Base-by-base conservation (phyloP, 1,140 invertebrate species). In the Trinorchestia longiramus region DNA sequence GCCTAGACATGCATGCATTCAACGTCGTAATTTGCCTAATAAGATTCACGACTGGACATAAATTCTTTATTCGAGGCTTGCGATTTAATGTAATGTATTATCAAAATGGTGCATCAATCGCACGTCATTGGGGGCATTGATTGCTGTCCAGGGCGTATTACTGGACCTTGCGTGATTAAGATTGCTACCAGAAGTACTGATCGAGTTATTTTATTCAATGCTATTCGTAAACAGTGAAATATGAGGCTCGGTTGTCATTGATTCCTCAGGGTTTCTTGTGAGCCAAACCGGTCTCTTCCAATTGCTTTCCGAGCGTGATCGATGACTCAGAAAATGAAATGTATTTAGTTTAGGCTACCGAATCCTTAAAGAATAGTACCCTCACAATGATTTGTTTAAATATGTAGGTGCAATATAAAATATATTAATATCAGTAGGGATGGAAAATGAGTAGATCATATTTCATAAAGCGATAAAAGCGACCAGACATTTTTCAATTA, bases 21-120 rank as follows among this genome's bases (percentile, higher is more conserved):
- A 47, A 23, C 40, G 4, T 19, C 43, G 43, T 94, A 94, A 94
- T 94, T 94, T 45, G 40, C 92, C 44, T 94, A 94, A 94, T 94
- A 94, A 94, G 92, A 94, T 94, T 94, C 92, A 94, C 92, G 92
- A 94, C 92, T 94, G 92, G 92, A 94, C 43, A 44, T 94, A 45
- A 94, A 94, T 94, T 94, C 44, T 94, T 94, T 94, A 94, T 94
- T 17, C 92, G 43, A 45, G 47, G 92, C 92, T 45, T 47, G 44
- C 44, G 43, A 94, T 94, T 94, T 94, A 94, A 94, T 45, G 92
- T 47, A 45, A 94, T 94, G 92, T 45, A 43, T 94, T 45, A 94
- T 94, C 44, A 19, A 45, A 94, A 94, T 45, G 43, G 92, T 94
- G 43, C 92, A 94, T 94, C 92, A 94, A 94, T 94, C 92, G 92